Percentiles rank a stretch among this genome's conserved stretches.
phyloP scores from a whole-genome alignment of 2,888 invertebrate genomes.

The Eupithecia subfuscata region DNA sequence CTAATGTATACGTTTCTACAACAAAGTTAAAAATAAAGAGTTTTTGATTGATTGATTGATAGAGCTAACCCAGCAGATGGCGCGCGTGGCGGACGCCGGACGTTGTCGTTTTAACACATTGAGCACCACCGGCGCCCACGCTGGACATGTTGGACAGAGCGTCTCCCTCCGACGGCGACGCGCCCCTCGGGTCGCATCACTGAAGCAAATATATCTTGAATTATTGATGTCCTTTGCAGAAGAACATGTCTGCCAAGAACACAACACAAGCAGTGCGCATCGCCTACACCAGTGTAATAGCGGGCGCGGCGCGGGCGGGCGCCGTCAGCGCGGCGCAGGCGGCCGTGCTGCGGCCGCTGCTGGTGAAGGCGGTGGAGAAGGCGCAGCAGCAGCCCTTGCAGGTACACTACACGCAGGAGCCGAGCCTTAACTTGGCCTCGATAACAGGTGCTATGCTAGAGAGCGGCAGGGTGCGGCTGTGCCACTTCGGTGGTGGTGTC shows the following conservation, averaged over 20 bases:
- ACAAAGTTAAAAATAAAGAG: too few relatives aligned
- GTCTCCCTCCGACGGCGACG: background rate
- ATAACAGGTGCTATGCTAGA: background rate
- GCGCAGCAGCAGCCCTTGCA: conserved; percentile 90
- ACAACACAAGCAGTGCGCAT: conserved; percentile 90
- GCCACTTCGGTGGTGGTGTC: background rate
- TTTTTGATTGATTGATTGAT: too few relatives aligned
- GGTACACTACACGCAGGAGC: conserved; percentile 54
- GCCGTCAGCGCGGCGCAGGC: conserved; percentile 69
- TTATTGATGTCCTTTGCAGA: conserved; percentile 70
- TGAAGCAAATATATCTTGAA: background rate
- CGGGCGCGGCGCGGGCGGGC: conserved; percentile 86
- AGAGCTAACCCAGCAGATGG: conserved; percentile 86
- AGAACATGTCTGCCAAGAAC: conserved; percentile 89
- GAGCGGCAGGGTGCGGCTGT: background rate
- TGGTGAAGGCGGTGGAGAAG: conserved; percentile 89
- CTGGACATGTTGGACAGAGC: background rate
- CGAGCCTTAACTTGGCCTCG: too few relatives aligned
- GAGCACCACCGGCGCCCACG: too few relatives aligned
- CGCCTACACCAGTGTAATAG: conserved; percentile 90
- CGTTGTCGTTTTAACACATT: too few relatives aligned
- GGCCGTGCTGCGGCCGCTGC: conserved; percentile 83
- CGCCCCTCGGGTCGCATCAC: background rate
- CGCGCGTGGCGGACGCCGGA: conserved; percentile 90
- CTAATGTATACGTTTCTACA: too few relatives aligned